Percentiles rank a stretch among this genome's conserved stretches.
Evolutionary conservation across 23 tunicate genomes (phyloP).

Genomic region (Ciona savignyi): DNA sequence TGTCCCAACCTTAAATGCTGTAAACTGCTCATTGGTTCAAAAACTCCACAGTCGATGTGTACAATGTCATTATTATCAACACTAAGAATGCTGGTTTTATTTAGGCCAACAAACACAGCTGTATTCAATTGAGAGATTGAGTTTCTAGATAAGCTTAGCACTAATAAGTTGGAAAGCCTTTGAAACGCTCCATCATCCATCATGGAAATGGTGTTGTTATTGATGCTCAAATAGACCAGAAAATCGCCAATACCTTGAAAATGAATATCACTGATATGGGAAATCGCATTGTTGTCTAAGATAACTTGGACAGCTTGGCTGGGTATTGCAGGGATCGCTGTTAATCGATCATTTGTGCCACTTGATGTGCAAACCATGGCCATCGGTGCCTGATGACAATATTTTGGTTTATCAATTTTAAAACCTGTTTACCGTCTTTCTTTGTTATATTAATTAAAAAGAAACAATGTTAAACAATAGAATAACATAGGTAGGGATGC

Average conservation of each 20-base stretch:
- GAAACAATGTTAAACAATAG: too few relatives aligned
- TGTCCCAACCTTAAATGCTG: background rate
- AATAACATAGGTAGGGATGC: too few relatives aligned
- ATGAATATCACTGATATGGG: background rate
- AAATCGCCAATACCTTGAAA: background rate
- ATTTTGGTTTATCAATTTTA: too few relatives aligned
- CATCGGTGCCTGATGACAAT: background rate
- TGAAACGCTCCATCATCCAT: background rate
- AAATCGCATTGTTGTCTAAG: slow-evolving; percentile 2
- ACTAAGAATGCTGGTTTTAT: background rate
- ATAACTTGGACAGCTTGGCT: background rate
- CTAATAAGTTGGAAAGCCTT: background rate
- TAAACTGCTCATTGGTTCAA: background rate
- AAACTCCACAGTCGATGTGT: background rate
- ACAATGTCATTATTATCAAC: background rate
- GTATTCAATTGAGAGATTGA: background rate
- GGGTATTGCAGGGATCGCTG: background rate
- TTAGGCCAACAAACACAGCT: background rate
- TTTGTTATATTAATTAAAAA: too few relatives aligned
- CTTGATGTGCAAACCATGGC: background rate
- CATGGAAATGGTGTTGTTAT: background rate
- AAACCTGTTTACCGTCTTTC: too few relatives aligned
- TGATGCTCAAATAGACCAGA: background rate
- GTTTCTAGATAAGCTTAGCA: background rate
- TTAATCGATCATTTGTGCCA: background rate